These are phyloP conservation scores for Nipponacmea schrenckii DNA, from an alignment of 2,888 invertebrate species.

Conservation along the genomic window DNA sequence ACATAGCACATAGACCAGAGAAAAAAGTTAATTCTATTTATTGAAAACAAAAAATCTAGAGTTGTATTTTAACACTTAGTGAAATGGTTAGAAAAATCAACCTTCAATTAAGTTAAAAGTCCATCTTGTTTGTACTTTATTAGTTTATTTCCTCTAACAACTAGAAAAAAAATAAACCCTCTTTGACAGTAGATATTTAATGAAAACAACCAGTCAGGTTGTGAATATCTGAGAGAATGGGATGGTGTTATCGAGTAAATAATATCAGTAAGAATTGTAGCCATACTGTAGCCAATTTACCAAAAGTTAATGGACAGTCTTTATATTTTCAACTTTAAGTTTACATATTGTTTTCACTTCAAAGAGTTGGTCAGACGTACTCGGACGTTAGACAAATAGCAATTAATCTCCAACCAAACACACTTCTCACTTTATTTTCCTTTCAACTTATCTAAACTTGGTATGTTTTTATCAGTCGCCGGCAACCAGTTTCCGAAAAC, in stretches of 20 bases:
- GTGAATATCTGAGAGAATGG: too few species aligned
- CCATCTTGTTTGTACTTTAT: neutral
- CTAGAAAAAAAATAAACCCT: neutral
- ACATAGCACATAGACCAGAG: too few species aligned
- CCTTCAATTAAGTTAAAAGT: conserved; percentile 1
- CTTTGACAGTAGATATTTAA: neutral
- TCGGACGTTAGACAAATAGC: neutral
- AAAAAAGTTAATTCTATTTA: too few species aligned
- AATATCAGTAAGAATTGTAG: neutral
- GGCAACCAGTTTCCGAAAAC: neutral
- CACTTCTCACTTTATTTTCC: neutral
- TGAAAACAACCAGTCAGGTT: neutral
- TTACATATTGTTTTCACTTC: conserved; percentile 1
- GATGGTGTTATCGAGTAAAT: neutral
- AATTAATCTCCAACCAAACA: neutral
- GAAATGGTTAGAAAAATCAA: neutral
- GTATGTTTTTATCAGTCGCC: neutral
- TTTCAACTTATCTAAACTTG: neutral
- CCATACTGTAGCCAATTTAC: conserved; percentile 4
- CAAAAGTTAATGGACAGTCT: conserved; percentile 7
- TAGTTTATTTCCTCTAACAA: neutral
- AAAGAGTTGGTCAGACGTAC: neutral
- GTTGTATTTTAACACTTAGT: neutral
- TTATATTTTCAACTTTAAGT: neutral
- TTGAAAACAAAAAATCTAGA: too few species aligned